Evolutionary conservation across 2,888 invertebrate genomes (phyloP).

Genomic region (Nezara viridula): DNA sequence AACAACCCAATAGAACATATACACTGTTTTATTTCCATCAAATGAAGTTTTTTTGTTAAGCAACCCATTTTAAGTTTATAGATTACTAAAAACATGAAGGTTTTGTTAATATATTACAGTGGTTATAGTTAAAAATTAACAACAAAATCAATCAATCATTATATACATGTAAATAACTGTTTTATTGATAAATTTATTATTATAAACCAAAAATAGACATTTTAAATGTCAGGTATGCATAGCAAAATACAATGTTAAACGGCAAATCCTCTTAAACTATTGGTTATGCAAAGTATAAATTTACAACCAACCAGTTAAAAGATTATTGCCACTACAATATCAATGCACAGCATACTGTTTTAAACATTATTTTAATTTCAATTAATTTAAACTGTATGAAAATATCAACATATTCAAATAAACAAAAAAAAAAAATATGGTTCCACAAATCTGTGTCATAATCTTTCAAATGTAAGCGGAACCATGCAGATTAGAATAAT

Average conservation of each 20-base stretch:
- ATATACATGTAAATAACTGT: too few relatives aligned
- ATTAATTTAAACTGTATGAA: too few relatives aligned
- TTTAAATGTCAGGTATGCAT: background rate
- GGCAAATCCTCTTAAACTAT: background rate
- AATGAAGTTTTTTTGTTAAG: too few relatives aligned
- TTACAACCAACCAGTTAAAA: background rate
- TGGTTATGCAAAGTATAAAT: background rate
- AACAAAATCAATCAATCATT: too few relatives aligned
- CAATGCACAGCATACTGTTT: constrained; percentile 3
- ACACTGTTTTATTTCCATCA: too few relatives aligned
- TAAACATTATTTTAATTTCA: background rate
- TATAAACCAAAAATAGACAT: background rate
- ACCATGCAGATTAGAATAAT: background rate
- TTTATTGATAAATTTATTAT: too few relatives aligned
- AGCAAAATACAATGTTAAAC: background rate
- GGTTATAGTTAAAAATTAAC: too few relatives aligned
- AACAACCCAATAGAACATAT: background rate
- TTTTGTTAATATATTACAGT: too few relatives aligned
- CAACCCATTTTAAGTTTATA: too few relatives aligned
- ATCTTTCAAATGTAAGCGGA: background rate
- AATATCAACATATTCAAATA: background rate
- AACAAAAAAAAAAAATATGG: background rate
- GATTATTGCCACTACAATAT: background rate
- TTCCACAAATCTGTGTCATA: background rate
- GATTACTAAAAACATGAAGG: too few relatives aligned